A percentile compares a stretch with the other conserved stretches of the same genome.
phyloP scores from a whole-genome alignment of 2,113 vertebrate genomes.

The Alces alces region DNA sequence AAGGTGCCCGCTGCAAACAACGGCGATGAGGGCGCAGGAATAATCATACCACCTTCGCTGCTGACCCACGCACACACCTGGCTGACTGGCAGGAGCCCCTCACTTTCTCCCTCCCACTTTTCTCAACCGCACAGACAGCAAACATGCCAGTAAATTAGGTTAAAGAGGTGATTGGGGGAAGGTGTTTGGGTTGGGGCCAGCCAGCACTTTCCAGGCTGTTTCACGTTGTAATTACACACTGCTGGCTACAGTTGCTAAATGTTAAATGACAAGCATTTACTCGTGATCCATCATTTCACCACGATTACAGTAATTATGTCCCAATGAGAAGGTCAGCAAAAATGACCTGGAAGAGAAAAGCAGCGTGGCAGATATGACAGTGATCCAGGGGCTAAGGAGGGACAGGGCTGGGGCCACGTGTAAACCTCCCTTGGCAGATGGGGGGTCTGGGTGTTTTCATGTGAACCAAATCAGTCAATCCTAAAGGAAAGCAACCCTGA shows the following conservation, averaged over 20 bases:
- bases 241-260: slow-evolving; percentile 22
- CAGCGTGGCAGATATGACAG: background rate
- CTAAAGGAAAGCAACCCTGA: background rate
- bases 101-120: background rate
- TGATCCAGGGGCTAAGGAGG: background rate
- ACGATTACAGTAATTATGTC: slow-evolving; percentile 38
- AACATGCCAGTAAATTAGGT: background rate
- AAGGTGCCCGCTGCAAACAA: background rate
- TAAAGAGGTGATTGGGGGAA: background rate
- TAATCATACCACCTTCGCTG: rapidly evolving
- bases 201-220: background rate
- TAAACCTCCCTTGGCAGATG: background rate
- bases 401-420: background rate
- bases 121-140: background rate
- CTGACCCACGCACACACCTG: no score
- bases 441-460: background rate
- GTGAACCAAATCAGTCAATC: background rate
- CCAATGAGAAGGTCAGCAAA: slow-evolving; percentile 11
- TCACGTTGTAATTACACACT: background rate
- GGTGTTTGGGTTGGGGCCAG: background rate
- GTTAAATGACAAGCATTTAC: slow-evolving; percentile 18
- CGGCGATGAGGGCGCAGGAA: rapidly evolving
- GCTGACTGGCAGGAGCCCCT: background rate
- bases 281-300: slow-evolving; percentile 3
- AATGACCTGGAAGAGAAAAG: background rate